Evolutionary conservation across 2,797 vertebrate genomes (phyloP), one percentile per base, ranked within the genome.

Genomic region (Pseudopleuronectes americanus): DNA sequence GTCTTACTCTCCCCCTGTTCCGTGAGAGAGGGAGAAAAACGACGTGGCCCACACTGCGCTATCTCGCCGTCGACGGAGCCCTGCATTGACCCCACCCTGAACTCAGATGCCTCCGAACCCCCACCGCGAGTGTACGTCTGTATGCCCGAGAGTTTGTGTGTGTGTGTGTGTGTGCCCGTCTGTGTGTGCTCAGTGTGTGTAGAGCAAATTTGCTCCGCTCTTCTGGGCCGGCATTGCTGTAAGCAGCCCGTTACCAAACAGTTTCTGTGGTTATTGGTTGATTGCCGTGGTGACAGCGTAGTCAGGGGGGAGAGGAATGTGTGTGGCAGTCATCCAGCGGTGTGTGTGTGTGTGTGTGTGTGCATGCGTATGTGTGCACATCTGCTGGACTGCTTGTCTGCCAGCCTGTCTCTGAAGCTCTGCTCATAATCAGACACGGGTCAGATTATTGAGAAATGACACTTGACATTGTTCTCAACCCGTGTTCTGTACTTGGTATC

Each of bases 211-310:
- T 93, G 89, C 91, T 86, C 76, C 64, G 22, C 80, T 88, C 81
- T 69, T 84, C 75, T 84, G 79, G 79, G 68, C 75, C 48, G 36
- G 68, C 79, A 85, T 89, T 87, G 79, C 85, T 82, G 83, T 85
- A 76, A 88, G 86, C 84, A 54, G 67, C 78, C 76, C 41, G 88
- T 93, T 89, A 89, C 89, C 87, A 85, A 92, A 91, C 87, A 59
- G 91, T 93, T 89, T 90, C 90, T 89, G 89, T 90, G 90, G 92
- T 91, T 92, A 90, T 90, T 81, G 89, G 90, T 83, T 84, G 89
- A 92, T 91, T 89, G 79, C 92, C 85, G 77, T 93, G 90, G 90
- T 87, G 92, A 94, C 89, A 76, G 82, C 78, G 91, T 93, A 77
- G 92, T 92, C 89, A 89, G 74, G 90, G 87, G 75, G 81, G 85